A percentile compares a stretch with the other conserved stretches of the same genome.
Conservation (phyloP, 1,140 invertebrate genomes). For the Vanessa atalanta region DNA sequence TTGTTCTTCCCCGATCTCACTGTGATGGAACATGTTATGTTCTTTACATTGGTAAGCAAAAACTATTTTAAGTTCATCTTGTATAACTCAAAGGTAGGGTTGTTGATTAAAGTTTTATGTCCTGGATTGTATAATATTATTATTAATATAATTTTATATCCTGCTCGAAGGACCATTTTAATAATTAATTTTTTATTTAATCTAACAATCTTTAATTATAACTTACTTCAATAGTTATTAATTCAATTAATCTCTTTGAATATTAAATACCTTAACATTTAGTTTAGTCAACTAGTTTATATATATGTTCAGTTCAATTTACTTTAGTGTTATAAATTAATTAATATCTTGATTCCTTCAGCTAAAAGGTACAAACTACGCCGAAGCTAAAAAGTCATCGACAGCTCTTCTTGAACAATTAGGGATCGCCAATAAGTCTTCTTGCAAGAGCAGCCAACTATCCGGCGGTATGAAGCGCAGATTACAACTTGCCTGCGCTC, state of each 20-base stretch:
- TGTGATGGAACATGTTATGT: slow-evolving; percentile 88
- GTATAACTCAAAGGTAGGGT: not conserved
- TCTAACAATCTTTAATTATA: too few relatives aligned
- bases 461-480: slow-evolving; percentile 94
- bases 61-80: too few relatives aligned
- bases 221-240: too few relatives aligned
- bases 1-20: slow-evolving; percentile 89
- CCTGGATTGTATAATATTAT: too few relatives aligned
- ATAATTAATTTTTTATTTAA: too few relatives aligned
- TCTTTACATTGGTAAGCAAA: slow-evolving; percentile 84
- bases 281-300: too few relatives aligned
- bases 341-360: slow-evolving; percentile 24
- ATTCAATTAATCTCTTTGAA: too few relatives aligned
- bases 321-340: too few relatives aligned
- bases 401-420: slow-evolving; percentile 46
- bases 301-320: too few relatives aligned
- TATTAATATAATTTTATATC: too few relatives aligned
- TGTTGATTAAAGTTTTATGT: slow-evolving; percentile 8
- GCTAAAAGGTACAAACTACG: slow-evolving; percentile 54
- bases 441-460: slow-evolving; percentile 81
- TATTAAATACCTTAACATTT: too few relatives aligned
- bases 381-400: slow-evolving; percentile 42
- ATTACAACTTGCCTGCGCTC: slow-evolving; percentile 88
- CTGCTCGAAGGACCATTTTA: too few relatives aligned
- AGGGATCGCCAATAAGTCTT: slow-evolving; percentile 51